Evolutionary conservation across 2,888 invertebrate species (phyloP), one percentile per base, ranked within the genome.

Genomic region (Trachelus stipa): DNA sequence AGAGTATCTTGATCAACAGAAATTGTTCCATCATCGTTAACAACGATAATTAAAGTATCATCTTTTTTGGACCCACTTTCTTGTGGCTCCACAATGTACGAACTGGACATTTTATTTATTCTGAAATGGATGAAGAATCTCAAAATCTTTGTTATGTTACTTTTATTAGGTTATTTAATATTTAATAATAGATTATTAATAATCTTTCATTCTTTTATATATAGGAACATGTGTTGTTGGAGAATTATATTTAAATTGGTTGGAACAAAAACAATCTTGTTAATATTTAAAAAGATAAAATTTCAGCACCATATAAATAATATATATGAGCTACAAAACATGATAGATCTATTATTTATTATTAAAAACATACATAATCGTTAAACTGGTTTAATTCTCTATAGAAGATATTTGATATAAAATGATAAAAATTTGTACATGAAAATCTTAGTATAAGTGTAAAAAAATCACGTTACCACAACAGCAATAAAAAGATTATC

Each of bases 1-100:
- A 97, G 93, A 84, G 96, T 95, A 87, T 95, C 95, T 89, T 95
- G 95, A 92, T 97, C 97, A 71, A 96, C 95, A 80, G 96, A 95
- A 82, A 97, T 93, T 81, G 95, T 95, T 86, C 97, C 97, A 94
- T 97, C 97, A 92, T 96, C 96, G 90, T 96, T 96, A 90, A 97
- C 96, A 90, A 97, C 95, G 91, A 97, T 95, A 87, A 96, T 95
- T 90, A 97, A 94, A 88, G 95, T 94, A 89, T 95, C 95, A 92
- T 95, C 95, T 89, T 90, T 90, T 75, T 88, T 88, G 11, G 85
- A 82, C 76, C 79, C 84, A 75, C 86, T 88, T 76, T 87, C 88
- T 79, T 88, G 87, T 69, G 90, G 87, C 79, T 91, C 91, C 2
- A 91, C 83, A 78, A 91, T 85, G 75, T 87, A 89, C 33, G 91